Conservation (phyloP, 1,140 invertebrate species). For the Nephotettix cincticeps region DNA sequence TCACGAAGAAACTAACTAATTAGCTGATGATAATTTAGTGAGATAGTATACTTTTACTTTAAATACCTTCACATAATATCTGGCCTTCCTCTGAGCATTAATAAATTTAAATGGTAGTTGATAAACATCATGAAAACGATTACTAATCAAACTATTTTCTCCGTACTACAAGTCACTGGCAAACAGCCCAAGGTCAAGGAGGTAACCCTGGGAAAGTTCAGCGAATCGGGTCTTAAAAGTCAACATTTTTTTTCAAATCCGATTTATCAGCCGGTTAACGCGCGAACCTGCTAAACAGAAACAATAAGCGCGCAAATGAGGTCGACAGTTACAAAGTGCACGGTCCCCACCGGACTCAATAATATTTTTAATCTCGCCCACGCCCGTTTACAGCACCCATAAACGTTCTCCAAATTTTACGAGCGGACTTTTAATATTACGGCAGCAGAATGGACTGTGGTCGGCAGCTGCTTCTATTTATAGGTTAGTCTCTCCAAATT, state of each 20-base stretch:
- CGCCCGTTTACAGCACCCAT: not conserved
- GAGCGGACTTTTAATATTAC: not conserved
- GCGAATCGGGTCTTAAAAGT: not conserved
- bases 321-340: not conserved
- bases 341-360: not conserved
- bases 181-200: no score
- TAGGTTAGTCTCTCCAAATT: not conserved
- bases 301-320: not conserved
- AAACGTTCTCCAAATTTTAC: not conserved
- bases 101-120: no score
- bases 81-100: no score
- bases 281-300: not conserved
- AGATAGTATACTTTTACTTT: no score
- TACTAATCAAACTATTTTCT: no score
- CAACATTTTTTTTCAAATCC: not conserved
- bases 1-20: no score
- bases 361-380: conserved; percentile 9
- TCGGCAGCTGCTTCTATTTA: conserved; percentile 8
- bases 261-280: not conserved
- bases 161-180: no score
- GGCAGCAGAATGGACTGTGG: not conserved
- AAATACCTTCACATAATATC: no score
- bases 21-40: no score
- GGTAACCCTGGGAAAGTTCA: not conserved
- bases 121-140: no score